Conservation (phyloP, 2,797 vertebrate species). For the Simalia tracyae region DNA sequence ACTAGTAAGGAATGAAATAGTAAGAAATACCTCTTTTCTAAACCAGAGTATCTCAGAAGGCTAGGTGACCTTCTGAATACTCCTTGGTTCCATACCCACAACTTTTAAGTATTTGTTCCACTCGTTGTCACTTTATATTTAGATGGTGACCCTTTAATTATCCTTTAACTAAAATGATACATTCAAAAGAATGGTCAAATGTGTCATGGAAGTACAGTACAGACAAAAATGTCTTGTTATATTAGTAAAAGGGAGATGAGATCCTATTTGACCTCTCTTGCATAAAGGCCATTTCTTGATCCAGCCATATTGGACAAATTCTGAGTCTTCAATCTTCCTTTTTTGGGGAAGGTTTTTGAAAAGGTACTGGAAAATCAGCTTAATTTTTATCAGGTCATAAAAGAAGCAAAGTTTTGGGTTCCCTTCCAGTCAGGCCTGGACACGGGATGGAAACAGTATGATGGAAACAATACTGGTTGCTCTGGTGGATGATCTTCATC, state of each 20-base stretch:
- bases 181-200: neutral
- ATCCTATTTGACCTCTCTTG: neutral
- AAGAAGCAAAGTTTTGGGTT: neutral
- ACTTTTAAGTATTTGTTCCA: neutral
- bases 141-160: neutral
- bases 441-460: neutral
- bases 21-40: neutral
- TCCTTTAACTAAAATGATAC: neutral
- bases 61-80: neutral
- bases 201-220: neutral
- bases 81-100: neutral
- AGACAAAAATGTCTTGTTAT: neutral
- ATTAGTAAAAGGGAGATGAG: neutral
- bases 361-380: neutral
- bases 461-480: neutral
- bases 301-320: neutral
- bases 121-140: neutral
- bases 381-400: neutral
- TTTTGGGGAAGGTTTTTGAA: neutral
- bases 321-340: neutral
- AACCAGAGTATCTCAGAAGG: neutral
- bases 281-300: neutral
- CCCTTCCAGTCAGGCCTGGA: neutral
- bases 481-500: neutral
- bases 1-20: neutral